Percentiles rank a stretch among this genome's conserved stretches.
These are phyloP conservation scores for Charadrius vociferus DNA, from an alignment of 2,113 vertebrate genomes.

Conservation along the genomic window DNA sequence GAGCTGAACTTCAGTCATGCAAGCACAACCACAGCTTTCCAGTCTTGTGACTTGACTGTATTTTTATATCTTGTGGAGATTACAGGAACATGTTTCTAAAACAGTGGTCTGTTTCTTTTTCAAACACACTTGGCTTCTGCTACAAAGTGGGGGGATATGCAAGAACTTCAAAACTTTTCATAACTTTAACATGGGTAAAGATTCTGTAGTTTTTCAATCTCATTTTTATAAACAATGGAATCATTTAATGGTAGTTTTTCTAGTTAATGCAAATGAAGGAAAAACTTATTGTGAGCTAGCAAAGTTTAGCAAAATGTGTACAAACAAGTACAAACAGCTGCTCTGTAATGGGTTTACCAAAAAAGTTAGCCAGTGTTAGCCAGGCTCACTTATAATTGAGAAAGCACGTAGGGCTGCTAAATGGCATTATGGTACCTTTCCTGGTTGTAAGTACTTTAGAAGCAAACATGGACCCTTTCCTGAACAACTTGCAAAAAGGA, in stretches of 20 bases:
- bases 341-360: not conserved
- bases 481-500: not conserved
- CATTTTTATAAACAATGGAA: not conserved
- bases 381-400: not conserved
- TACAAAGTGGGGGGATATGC: not conserved
- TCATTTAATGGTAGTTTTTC: not conserved
- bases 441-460: not conserved
- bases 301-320: not conserved
- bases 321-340: not conserved
- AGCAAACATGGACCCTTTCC: not conserved
- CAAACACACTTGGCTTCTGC: not conserved
- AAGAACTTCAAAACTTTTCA: not conserved
- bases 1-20: not conserved
- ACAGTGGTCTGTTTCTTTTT: not conserved
- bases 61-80: not conserved
- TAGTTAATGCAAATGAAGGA: not conserved
- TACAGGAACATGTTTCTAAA: not conserved
- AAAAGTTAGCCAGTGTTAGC: not conserved
- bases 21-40: not conserved
- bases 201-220: not conserved
- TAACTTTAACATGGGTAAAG: not conserved
- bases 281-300: not conserved
- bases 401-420: not conserved
- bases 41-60: not conserved
- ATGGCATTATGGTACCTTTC: not conserved